Evolutionary conservation across 2,113 vertebrate species (phyloP), one percentile per base, ranked within the genome.

Genomic region (Anhinga anhinga): DNA sequence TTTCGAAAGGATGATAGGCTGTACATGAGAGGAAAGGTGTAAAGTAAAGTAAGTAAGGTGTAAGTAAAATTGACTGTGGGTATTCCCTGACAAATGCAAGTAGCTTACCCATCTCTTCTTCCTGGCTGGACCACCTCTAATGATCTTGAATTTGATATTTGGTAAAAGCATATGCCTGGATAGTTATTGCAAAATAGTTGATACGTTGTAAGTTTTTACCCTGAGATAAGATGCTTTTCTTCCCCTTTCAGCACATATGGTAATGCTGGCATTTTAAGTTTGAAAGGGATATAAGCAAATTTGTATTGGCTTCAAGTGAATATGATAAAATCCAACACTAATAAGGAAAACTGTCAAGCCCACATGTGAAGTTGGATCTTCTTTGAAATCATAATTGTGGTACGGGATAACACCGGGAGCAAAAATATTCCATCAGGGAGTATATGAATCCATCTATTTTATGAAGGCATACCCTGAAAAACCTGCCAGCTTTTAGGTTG

Each of bases 361-460:
- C 40, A 7, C 14, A 12, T 20, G 6, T 58, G 44, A 94, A 83
- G 22, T 32, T 47, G 5, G 34, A 4, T 73, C 17, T 62, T 56
- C 52, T 61, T 82, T 88, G 45, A 73, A 90, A 53, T 92, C 82
- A 1, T 30, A 50, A 36, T 12, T 78, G 29, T 70, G 38, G 19
- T 81, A 21, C 0, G 0, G 22, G 21, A 45, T 70, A 77, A 80
- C 19, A 74, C 34, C 3, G 2, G 21, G n/a, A 81, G 49, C 42
- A 66, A 83, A 94, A 78, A 14, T 66, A 73, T 32, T 86, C 44
- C 52, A 23, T 44, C 38, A n/a, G 7, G 32, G 20, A 58, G 13
- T 30, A 9, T 9, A 27, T 22, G 25, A 86, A 77, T 49, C 11
- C 20, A 32, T 59, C 34, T 66, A 2, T 70, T 90, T 70, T 71